Evolutionary conservation across 1,140 invertebrate species (phyloP), one percentile per base, ranked within the genome.

Genomic region (Neodiprion lecontei): DNA sequence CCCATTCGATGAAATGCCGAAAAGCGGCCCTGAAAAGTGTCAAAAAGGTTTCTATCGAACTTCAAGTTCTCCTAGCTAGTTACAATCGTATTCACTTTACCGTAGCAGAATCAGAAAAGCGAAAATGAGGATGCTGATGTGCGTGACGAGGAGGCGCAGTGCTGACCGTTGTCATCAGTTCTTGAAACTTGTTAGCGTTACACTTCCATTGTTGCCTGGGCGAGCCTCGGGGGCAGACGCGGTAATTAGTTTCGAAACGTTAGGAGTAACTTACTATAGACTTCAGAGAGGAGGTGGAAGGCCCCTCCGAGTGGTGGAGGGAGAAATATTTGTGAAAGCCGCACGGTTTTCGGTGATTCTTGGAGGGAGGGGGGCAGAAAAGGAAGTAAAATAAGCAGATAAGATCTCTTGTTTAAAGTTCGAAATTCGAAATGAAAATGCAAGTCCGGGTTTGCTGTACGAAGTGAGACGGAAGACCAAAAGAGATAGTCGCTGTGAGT

Each of bases 331-430:
- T 61, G n/a, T 61, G 11, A 61, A 9, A 61, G 5, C n/a, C 53
- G 53, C 4, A 61, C n/a, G 9, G 11, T 61, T 61, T 61, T 9
- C 53, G 11, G 5, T 61, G 53, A 17, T 7, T 61, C 0, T 61
- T 61, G 53, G 4, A 61, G 28, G n/a, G 53, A 40, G 53, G 53
- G n/a, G 53, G n/a, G 9, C 4, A 3, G 53, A 14, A 17, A 61
- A 7, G 53, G 53, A 61, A 61, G n/a, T 40, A 40, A 65, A 65
- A 21, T 7, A 21, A 69, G 67, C 66, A 72, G 79, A 82, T 81
- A 81, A 80, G 79, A 83, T 82, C 78, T 77, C 76, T 84, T 81
- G 80, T 83, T 82, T 81, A 80, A 84, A 83, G 72, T 84, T 83
- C 74, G 77, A 76, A 80, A 81, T 79, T 77, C 73, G 65, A 80